Percentiles rank a stretch among this genome's conserved stretches.
Evolutionary conservation across 1,140 invertebrate genomes (phyloP).

Genomic region (Pseudomyrmex flavicornis): DNA sequence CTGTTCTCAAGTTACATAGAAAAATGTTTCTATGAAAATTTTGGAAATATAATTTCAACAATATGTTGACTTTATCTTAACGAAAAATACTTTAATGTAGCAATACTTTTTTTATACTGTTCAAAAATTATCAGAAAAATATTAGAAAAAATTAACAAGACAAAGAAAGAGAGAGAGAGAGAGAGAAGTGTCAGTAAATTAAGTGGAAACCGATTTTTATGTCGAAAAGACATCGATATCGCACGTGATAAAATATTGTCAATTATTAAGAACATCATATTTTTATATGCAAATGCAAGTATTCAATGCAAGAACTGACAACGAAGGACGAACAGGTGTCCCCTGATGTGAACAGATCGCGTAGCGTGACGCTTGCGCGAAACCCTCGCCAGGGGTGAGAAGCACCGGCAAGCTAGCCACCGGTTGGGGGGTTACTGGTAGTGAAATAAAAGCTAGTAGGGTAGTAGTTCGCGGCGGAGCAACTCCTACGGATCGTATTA

Average conservation of each 20-base stretch:
- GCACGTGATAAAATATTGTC: neutral
- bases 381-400: constrained; percentile 22
- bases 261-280: constrained; percentile 30
- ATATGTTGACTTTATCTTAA: neutral
- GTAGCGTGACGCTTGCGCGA: constrained; percentile 41
- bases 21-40: neutral
- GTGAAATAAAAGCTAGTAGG: constrained; percentile 69
- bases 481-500: constrained; percentile 63
- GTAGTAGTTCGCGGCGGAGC: constrained; percentile 70
- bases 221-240: no score
- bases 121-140: no score
- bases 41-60: constrained; percentile 5
- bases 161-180: no score
- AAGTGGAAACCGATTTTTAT: no score
- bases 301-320: neutral
- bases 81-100: no score
- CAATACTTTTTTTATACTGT: no score
- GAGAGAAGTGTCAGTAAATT: no score
- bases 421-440: constrained; percentile 31
- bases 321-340: constrained; percentile 70
- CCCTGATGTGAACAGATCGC: constrained; percentile 40
- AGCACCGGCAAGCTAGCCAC: constrained; percentile 10
- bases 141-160: no score
- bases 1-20: neutral
- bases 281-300: neutral